Conservation (phyloP, 1,140 invertebrate genomes). For the Samia ricini region DNA sequence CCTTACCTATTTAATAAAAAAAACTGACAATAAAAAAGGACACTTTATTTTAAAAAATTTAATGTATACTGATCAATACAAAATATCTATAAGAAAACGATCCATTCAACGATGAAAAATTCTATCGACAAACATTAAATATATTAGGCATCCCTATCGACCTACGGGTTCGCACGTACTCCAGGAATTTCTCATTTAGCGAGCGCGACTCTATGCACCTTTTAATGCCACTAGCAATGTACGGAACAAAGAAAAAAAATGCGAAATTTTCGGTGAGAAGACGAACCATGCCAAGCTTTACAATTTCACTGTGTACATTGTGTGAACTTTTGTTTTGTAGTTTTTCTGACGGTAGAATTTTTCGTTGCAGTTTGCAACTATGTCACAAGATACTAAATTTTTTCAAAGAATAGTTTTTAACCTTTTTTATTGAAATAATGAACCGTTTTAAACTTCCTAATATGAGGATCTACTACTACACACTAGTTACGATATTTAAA, state of each 20-base stretch:
- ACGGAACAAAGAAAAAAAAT: constrained; percentile 9
- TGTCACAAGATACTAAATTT: too few species aligned
- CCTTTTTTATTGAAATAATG: too few species aligned
- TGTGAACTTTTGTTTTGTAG: background rate
- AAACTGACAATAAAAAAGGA: too few species aligned
- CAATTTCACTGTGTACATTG: background rate
- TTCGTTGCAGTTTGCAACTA: background rate
- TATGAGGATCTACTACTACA: too few species aligned
- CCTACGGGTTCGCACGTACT: constrained; percentile 28
- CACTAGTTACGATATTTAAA: too few species aligned
- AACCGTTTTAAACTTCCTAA: too few species aligned
- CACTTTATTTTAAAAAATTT: too few species aligned
- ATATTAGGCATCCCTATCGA: constrained; percentile 22
- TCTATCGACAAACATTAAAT: background rate
- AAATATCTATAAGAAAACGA: background rate
- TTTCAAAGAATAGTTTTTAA: too few species aligned
- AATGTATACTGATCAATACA: too few species aligned
- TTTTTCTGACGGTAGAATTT: background rate
- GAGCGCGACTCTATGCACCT: constrained; percentile 44
- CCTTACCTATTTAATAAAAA: too few species aligned
- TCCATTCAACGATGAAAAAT: background rate
- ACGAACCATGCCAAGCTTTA: background rate
- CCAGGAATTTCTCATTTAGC: constrained; percentile 59
- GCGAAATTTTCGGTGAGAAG: constrained; percentile 11
- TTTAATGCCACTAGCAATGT: constrained; percentile 24